Evolutionary conservation across 2,113 vertebrate species (phyloP), one percentile per base, ranked within the genome.

Genomic region (Orthonyx spaldingii): DNA sequence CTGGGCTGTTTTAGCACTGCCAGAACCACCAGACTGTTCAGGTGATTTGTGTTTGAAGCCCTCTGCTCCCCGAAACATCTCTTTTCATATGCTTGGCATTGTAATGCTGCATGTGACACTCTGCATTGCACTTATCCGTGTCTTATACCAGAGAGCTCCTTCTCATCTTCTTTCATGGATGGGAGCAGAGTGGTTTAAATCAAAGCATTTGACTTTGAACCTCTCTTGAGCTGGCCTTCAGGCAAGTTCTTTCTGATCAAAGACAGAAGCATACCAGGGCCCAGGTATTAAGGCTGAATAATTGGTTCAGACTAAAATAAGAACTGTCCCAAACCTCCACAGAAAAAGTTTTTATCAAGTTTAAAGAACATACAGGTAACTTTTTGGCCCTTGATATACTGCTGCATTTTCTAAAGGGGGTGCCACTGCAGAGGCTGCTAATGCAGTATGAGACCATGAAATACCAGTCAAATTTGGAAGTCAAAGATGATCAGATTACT

Each of bases 121-220:
- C 88, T 71, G 90, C 79, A 88, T 64, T 92, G 90, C 92, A 68
- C 90, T 87, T 93, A 68, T 7, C 83, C 7, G 4, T 74, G 68
- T 95, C 94, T 93, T 89, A 53, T 50, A 72, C 76, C 68, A 79
- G 92, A 89, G 79, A 94, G 83, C 80, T 95, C 42, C 90, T 90
- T 96, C 94, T 95, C 88, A 95, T 95, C 92, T 94, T 90, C 96
- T 97, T 95, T 96, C 92, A 92, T 84, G 80, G 93, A 94, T 84
- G 76, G 93, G 69, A 96, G 90, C 96, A 96, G 94, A 90, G 83
- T 92, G 96, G 90, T 94, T 96, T 95, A 95, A 96, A 96, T 96
- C 96, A 96, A 97, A 96, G 96, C 90, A 92, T 92, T 95, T 97
- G 96, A 96, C 93, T 97, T 97, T 96, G 96, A 95, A 96, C 94